Conservation (phyloP, 2,888 invertebrate genomes). For the Tenthredo notha region DNA sequence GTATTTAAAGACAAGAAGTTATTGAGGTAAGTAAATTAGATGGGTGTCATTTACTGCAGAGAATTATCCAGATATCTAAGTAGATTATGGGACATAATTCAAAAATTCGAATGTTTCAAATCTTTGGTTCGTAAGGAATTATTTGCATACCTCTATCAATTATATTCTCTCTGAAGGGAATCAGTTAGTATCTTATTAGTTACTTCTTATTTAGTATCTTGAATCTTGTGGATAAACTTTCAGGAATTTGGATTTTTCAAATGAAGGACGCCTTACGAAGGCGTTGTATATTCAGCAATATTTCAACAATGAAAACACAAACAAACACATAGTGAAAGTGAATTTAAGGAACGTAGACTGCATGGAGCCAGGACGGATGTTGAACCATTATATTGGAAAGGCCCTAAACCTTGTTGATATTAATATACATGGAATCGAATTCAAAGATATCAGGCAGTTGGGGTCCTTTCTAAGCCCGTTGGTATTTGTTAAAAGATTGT, state of each 20-base stretch:
- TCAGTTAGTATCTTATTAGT: too few relatives aligned
- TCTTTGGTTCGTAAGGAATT: too few relatives aligned
- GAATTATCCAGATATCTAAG: neutral
- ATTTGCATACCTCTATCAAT: too few relatives aligned
- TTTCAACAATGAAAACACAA: neutral
- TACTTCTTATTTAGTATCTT: too few relatives aligned
- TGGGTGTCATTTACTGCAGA: too few relatives aligned
- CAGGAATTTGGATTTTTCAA: constrained; percentile 25
- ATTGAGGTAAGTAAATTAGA: too few relatives aligned
- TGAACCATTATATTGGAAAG: constrained; percentile 14
- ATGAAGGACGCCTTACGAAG: neutral
- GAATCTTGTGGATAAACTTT: neutral
- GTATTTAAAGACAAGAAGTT: too few relatives aligned
- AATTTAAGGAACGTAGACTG: constrained; percentile 1
- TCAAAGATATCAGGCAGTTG: neutral
- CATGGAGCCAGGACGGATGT: neutral
- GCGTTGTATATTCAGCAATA: neutral
- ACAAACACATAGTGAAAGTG: neutral
- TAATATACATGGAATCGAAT: neutral
- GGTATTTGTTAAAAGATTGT: neutral
- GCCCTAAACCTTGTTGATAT: neutral
- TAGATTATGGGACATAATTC: neutral
- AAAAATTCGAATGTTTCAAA: too few relatives aligned
- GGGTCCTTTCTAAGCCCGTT: neutral
- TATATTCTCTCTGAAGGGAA: too few relatives aligned